Percentiles rank a stretch among this genome's conserved stretches.
Evolutionary conservation across 1,140 invertebrate genomes (phyloP).

Genomic region (Grapholita molesta): DNA sequence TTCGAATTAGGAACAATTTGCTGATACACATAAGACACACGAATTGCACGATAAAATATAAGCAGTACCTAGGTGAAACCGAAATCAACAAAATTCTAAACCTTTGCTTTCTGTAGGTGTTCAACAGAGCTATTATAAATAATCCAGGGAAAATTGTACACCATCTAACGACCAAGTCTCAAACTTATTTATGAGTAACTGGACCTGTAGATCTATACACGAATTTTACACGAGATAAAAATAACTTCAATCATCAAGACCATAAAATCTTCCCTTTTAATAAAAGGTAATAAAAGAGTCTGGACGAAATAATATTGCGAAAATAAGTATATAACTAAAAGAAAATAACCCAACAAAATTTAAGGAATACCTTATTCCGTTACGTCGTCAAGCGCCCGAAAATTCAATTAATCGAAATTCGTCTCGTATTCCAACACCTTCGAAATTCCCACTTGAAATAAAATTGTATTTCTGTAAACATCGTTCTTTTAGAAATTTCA

Average conservation of each 20-base stretch:
- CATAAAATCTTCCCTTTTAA: background rate
- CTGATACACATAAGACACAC: no score
- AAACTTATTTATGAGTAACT: no score
- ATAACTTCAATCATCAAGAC: background rate
- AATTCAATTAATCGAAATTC: conserved; percentile 16
- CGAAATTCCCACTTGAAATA: background rate
- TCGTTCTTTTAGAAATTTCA: background rate
- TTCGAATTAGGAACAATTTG: background rate
- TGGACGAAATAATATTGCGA: background rate
- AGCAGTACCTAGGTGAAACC: background rate
- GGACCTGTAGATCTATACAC: background rate
- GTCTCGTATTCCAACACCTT: conserved; percentile 12
- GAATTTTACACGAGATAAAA: background rate
- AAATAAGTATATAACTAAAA: background rate
- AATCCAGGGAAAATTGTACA: no score
- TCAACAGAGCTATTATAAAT: no score
- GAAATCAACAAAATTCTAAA: no score
- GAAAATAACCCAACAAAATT: background rate
- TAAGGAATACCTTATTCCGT: background rate
- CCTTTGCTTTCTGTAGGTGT: no score
- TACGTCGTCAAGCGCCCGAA: background rate
- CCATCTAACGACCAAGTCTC: no score
- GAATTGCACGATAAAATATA: background rate
- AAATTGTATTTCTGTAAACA: conserved; percentile 7
- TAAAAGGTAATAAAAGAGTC: background rate